These are phyloP conservation scores for Holotrichia oblita DNA, from an alignment of 1,140 invertebrate genomes.

Conservation along the genomic window DNA sequence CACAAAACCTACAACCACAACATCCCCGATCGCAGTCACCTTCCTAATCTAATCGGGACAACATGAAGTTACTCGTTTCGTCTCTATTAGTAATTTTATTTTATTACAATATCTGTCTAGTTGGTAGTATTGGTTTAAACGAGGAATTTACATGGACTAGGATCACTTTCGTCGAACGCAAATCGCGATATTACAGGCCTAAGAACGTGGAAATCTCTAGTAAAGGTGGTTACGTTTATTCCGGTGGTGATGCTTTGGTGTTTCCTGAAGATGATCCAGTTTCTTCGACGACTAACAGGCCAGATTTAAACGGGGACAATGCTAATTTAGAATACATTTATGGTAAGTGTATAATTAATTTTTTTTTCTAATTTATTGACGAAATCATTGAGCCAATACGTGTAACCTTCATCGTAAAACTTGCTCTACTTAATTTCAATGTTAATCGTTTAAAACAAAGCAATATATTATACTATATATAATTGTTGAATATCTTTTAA, in stretches of 20 bases:
- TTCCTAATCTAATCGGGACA: not conserved
- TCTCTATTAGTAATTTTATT: not conserved
- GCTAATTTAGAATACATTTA: not conserved
- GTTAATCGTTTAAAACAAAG: too few species aligned
- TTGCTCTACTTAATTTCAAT: too few species aligned
- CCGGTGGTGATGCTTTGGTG: not conserved
- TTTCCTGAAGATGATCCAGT: not conserved
- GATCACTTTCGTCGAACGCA: conserved; percentile 47
- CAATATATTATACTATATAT: too few species aligned
- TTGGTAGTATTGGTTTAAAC: not conserved
- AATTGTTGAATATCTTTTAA: too few species aligned
- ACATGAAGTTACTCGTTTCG: not conserved
- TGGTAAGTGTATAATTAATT: not conserved
- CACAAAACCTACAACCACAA: not conserved
- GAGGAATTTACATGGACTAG: conserved; percentile 57
- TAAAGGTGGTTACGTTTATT: not conserved
- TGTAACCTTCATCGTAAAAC: too few species aligned
- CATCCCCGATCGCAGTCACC: not conserved
- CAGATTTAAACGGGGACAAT: not conserved
- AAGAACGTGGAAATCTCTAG: not conserved
- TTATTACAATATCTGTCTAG: not conserved
- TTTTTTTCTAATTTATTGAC: not conserved
- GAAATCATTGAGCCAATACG: not conserved
- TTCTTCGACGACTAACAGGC: not conserved
- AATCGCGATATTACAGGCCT: not conserved